phyloP scores from a whole-genome alignment of 2,113 vertebrate genomes.

The Mola mola region DNA sequence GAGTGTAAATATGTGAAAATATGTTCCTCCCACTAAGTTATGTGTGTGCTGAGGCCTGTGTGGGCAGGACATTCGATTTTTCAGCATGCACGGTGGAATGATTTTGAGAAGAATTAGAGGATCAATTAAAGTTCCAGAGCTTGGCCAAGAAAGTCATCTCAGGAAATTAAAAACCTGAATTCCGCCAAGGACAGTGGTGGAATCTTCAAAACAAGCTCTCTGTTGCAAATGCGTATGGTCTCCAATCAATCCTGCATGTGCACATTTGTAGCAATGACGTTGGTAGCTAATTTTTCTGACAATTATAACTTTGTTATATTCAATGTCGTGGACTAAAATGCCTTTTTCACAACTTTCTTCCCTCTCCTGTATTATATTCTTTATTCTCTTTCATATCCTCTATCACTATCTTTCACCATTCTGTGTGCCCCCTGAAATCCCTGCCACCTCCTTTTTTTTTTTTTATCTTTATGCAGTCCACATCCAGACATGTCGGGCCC shows the following conservation, averaged over 20 bases:
- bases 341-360: conserved; percentile 18
- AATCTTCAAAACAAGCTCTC: no score
- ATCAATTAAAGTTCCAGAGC: conserved; percentile 40
- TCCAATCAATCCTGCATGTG: conserved; percentile 23
- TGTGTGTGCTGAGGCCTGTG: conserved; percentile 65
- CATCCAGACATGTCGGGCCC: conserved; percentile 93
- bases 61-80: conserved; percentile 69
- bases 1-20: conserved; percentile 57
- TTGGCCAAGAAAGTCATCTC: conserved; percentile 33
- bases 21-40: conserved; percentile 77
- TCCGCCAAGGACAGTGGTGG: conserved; percentile 48
- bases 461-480: conserved; percentile 87
- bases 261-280: no score
- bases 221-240: conserved; percentile 59
- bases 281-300: no score
- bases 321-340: conserved; percentile 13
- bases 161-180: no score
- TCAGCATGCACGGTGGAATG: conserved; percentile 50
- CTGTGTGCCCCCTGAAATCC: background rate
- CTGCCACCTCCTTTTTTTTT: conserved; percentile 5
- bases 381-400: conserved; percentile 3
- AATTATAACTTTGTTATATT: no score
- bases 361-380: background rate
- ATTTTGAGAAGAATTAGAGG: conserved; percentile 38
- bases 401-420: background rate